phyloP scores from a whole-genome alignment of 2,113 vertebrate genomes.

The Ctenodactylus gundi region DNA sequence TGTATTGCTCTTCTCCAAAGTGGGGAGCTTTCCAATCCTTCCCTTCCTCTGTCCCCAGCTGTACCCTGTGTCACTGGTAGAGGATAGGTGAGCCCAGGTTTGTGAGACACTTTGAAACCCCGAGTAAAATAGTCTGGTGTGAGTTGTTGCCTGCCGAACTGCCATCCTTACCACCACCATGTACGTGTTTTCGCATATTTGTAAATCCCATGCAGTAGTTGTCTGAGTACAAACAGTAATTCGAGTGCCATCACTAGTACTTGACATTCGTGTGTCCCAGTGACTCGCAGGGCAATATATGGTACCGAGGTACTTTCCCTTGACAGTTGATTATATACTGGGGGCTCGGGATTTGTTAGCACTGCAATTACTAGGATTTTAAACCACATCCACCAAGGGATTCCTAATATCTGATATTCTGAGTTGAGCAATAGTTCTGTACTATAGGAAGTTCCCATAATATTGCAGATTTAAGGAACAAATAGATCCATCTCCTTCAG shows the following conservation, averaged over 20 bases:
- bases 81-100: conserved; percentile 62
- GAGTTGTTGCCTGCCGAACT: conserved; percentile 59
- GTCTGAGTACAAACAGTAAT: conserved; percentile 62
- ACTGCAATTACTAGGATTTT: conserved; percentile 60
- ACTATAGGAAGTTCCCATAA: not conserved
- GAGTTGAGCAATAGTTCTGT: not conserved
- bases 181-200: conserved; percentile 53
- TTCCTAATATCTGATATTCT: conserved; percentile 45
- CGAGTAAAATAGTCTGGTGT: conserved; percentile 51
- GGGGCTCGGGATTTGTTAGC: conserved; percentile 32
- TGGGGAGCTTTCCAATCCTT: not conserved
- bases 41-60: not conserved
- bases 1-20: conserved; percentile 14
- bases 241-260: conserved; percentile 66
- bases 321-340: conserved; percentile 62
- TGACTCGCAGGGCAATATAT: conserved; percentile 57
- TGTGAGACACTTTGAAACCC: conserved; percentile 61
- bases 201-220: conserved; percentile 66
- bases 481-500: not conserved
- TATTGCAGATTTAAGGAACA: not conserved
- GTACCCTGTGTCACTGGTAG: conserved; percentile 20
- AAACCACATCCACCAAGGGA: not conserved
- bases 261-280: conserved; percentile 65
- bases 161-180: conserved; percentile 45
- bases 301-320: conserved; percentile 21